Evolutionary conservation across 2,113 vertebrate genomes (phyloP).

Genomic region (Leptocoma aspasia): DNA sequence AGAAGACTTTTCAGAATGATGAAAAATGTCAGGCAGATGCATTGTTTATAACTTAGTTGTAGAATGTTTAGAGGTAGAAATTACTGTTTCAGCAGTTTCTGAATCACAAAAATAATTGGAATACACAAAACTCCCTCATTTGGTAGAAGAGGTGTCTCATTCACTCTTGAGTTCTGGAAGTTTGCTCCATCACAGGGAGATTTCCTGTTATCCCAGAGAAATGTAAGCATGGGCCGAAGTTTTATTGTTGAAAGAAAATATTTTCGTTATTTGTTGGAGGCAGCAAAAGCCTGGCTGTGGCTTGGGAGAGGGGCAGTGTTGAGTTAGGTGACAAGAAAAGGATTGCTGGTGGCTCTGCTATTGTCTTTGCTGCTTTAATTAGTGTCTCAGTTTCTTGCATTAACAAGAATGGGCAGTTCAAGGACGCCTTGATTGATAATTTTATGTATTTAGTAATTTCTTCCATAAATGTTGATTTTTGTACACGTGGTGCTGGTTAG

Average conservation of each 20-base stretch:
- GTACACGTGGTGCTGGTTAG: accelerated
- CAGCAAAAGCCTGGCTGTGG: not conserved
- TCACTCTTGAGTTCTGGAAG: not conserved
- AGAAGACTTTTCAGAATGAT: not conserved
- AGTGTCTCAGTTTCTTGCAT: not conserved
- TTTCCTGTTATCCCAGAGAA: not conserved
- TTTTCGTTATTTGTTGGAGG: not conserved
- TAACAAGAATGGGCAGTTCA: not conserved
- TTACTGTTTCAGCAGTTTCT: not conserved
- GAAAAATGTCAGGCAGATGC: not conserved
- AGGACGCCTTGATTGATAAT: not conserved
- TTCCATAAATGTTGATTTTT: not conserved
- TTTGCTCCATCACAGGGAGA: not conserved
- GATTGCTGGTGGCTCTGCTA: not conserved
- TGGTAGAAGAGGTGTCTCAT: not conserved
- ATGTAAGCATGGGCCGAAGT: not conserved
- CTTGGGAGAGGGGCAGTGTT: not conserved
- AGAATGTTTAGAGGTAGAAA: not conserved
- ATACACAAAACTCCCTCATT: not conserved
- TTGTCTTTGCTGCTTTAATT: not conserved
- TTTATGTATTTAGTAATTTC: not conserved
- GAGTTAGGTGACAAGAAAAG: not conserved
- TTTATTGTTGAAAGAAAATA: not conserved
- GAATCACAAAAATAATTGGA: not conserved
- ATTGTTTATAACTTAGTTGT: not conserved